A percentile compares a stretch with the other conserved stretches of the same genome.
phyloP scores from a whole-genome alignment of 2,888 invertebrate species.

The Pemphredon lugubris region DNA sequence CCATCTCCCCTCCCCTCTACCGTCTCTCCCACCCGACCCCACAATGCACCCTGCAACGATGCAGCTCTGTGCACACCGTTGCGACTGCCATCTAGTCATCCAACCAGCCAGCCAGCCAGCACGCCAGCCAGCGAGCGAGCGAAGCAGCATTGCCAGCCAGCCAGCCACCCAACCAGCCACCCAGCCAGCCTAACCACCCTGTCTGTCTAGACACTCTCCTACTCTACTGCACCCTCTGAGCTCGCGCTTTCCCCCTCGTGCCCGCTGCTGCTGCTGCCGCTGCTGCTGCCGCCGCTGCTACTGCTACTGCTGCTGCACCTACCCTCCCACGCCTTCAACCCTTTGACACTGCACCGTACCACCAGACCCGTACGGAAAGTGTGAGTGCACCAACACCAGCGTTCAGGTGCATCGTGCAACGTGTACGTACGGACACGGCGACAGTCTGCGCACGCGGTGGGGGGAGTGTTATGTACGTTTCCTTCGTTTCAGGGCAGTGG shows the following conservation, averaged over 20 bases:
- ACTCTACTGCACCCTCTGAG: constrained; percentile 77
- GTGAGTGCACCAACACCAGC: constrained; percentile 47
- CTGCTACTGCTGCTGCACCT: constrained; percentile 33
- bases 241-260: constrained; percentile 61
- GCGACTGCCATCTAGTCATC: constrained; percentile 67
- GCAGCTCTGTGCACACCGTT: constrained; percentile 58
- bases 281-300: constrained; percentile 24
- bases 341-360: constrained; percentile 69
- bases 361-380: constrained; percentile 48
- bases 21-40: constrained; percentile 33
- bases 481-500: constrained; percentile 33
- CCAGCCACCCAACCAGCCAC: constrained; percentile 59
- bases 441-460: constrained; percentile 37
- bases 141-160: constrained; percentile 51
- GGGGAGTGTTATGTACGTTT: constrained; percentile 31
- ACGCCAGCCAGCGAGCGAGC: constrained; percentile 61
- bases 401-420: constrained; percentile 41
- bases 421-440: constrained; percentile 25
- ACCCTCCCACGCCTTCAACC: constrained; percentile 70
- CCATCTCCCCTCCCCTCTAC: constrained; percentile 36
- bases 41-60: constrained; percentile 62
- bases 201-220: constrained; percentile 79
- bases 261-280: constrained; percentile 33
- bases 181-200: constrained; percentile 74
- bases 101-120: constrained; percentile 62